Percentiles rank a stretch among this genome's conserved stretches.
These are phyloP conservation scores for Panopea generosa DNA, from an alignment of 2,888 invertebrate genomes.

Conservation along the genomic window DNA sequence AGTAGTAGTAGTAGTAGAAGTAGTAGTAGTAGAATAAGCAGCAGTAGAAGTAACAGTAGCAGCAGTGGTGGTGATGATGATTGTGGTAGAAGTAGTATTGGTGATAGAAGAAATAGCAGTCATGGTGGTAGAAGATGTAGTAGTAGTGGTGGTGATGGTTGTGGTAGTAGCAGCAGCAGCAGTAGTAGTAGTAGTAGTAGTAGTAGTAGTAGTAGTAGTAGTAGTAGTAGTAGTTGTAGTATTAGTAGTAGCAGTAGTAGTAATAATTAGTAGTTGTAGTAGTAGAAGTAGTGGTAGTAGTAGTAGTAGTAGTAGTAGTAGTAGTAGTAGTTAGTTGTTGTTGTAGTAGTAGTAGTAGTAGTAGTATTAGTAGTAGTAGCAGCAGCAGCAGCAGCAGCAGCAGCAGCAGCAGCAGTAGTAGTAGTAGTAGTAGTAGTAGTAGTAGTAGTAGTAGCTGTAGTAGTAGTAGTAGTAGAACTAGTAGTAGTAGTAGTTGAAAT, in stretches of 20 bases:
- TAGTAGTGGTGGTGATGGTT: constrained; percentile 2
- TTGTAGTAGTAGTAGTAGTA: not conserved
- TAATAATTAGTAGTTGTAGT: not conserved
- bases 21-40: constrained; percentile 11
- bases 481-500: constrained; percentile 22
- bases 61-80: not conserved
- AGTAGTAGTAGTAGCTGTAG: not conserved
- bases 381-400: constrained; percentile 9
- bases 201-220: constrained; percentile 17
- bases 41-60: constrained; percentile 12
- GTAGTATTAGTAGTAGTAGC: constrained; percentile 17
- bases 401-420: too few relatives aligned
- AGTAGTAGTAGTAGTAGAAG: constrained; percentile 9
- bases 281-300: constrained; percentile 9
- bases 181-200: constrained; percentile 15
- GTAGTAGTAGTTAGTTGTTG: constrained; percentile 1
- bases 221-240: constrained; percentile 10
- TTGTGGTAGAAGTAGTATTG: too few relatives aligned
- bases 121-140: not conserved
- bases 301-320: constrained; percentile 24
- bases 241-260: not conserved
- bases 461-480: constrained; percentile 15
- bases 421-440: too few relatives aligned
- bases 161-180: constrained; percentile 1
- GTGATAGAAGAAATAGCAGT: not conserved